phyloP scores from a whole-genome alignment of 2,113 vertebrate genomes.

The Rhizomys pruinosus region DNA sequence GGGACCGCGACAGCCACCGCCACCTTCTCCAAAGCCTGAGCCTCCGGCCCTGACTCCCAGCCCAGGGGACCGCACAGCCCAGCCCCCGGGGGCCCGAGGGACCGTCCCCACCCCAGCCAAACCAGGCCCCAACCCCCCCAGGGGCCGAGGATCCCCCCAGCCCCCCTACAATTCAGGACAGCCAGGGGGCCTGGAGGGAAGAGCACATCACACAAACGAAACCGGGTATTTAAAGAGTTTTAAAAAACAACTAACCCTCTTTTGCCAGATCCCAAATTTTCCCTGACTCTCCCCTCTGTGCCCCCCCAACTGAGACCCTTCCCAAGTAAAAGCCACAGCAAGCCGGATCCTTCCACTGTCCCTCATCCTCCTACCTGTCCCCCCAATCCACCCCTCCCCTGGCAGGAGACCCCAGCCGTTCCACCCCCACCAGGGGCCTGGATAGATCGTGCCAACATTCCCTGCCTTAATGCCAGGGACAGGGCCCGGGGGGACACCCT shows the following conservation, averaged over 20 bases:
- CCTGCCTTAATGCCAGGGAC: conserved; percentile 95
- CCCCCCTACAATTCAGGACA: conserved; percentile 58
- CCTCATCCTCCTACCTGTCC: background rate
- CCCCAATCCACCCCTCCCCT: background rate
- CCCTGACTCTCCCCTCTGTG: background rate
- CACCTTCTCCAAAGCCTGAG: conserved; percentile 98
- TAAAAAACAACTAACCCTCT: conserved; percentile 49
- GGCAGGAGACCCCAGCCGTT: conserved; percentile 44
- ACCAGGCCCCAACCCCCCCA: conserved; percentile 50
- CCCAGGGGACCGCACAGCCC: conserved; percentile 1
- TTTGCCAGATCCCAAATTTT: background rate
- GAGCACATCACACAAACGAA: conserved; percentile 89
- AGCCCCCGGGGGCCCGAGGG: background rate
- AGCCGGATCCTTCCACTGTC: background rate
- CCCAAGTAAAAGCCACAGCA: conserved; percentile 2
- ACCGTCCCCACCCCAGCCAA: background rate
- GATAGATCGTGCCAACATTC: conserved; percentile 94
- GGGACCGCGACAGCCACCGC: conserved; percentile 91
- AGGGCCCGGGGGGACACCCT: conserved; percentile 75
- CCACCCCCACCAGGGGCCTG: conserved; percentile 18
- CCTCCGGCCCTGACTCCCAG: background rate
- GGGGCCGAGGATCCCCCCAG: conserved; percentile 55
- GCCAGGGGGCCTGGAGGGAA: conserved; percentile 41
- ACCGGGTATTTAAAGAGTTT: conserved; percentile 85
- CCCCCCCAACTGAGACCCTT: background rate